Conservation (phyloP, 2,797 vertebrate species). For the Poecilia gillii region DNA sequence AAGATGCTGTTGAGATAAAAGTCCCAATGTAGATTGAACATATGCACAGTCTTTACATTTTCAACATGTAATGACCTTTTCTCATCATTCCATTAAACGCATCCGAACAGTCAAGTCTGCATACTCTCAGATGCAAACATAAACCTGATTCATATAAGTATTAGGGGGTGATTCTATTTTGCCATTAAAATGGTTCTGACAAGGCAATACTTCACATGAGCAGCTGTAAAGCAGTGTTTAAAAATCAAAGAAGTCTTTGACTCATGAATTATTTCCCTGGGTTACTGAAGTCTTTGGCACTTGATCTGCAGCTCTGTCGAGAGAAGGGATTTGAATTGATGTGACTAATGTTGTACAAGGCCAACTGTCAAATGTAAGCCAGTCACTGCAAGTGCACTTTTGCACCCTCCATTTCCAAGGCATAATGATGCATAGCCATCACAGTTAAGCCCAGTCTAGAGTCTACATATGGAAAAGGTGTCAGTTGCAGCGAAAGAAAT, state of each 20-base stretch:
- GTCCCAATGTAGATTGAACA: background rate
- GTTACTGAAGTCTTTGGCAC: constrained; percentile 76
- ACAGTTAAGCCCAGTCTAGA: constrained; percentile 79
- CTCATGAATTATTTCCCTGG: constrained; percentile 72
- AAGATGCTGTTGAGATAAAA: background rate
- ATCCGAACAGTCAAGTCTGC: background rate
- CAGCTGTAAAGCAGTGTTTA: constrained; percentile 48
- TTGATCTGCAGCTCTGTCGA: constrained; percentile 75
- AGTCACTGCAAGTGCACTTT: constrained; percentile 79
- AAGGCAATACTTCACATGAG: constrained; percentile 42
- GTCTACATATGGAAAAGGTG: constrained; percentile 83
- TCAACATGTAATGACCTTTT: background rate
- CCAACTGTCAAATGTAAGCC: constrained; percentile 83
- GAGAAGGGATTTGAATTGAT: constrained; percentile 80
- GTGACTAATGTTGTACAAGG: constrained; percentile 86
- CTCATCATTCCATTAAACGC: background rate
- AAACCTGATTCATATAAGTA: background rate
- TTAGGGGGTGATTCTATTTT: background rate
- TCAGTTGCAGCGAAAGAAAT: constrained; percentile 78
- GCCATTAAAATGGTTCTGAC: constrained; percentile 23
- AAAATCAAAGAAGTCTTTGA: constrained; percentile 59
- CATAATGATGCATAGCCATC: constrained; percentile 87
- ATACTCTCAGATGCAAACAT: background rate
- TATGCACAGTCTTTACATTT: background rate
- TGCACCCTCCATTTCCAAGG: constrained; percentile 81